Evolutionary conservation across 2,113 vertebrate genomes (phyloP), one percentile per base, ranked within the genome.

Genomic region (Saccopteryx leptura): DNA sequence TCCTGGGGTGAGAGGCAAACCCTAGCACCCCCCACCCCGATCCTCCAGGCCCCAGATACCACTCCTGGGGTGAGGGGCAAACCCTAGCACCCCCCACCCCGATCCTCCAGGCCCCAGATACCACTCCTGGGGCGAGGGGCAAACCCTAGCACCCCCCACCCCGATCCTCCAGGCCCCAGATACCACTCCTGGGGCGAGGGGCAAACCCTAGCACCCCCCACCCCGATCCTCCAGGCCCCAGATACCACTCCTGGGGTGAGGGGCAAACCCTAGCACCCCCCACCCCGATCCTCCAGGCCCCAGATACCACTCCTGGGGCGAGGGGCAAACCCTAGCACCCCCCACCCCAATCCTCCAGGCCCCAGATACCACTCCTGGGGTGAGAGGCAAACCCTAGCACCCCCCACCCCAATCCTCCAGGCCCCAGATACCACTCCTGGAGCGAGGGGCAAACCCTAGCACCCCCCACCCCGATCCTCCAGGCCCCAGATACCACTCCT

Each of bases 161-260:
- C 28, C 7, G 15, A 4, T 28, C 54, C 9, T 7, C 0, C 39
- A 39, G 39, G 39, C 39, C 39, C 39, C 39, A 39, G 39, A 39
- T 39, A 39, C 39, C 39, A 39, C 39, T 39, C 39, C 39, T 8
- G 68, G 2, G 71, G 23, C 26, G 15, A 83, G 61, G 39, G 18
- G 21, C 5, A 0, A 4, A 10, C 26, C 39, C 9, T 19, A 15
- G 18, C 56, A 21, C 1, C 39, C 52, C 66, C n/a, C 5, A 0
- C 17, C 10, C 2, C 2, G 7, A 10, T 2, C 28, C 3, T 4
- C 18, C 31, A 39, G 39, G 39, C 39, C 39, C 39, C 39, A 39
- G 39, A 39, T 39, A 39, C 39, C 39, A 39, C 39, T 39, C 39
- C 39, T 8, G 68, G 2, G 71, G 23, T 31, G 15, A 83, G 61